Evolutionary conservation across 1,140 invertebrate species (phyloP), one percentile per base, ranked within the genome.

Genomic region (Drosophila ananassae): DNA sequence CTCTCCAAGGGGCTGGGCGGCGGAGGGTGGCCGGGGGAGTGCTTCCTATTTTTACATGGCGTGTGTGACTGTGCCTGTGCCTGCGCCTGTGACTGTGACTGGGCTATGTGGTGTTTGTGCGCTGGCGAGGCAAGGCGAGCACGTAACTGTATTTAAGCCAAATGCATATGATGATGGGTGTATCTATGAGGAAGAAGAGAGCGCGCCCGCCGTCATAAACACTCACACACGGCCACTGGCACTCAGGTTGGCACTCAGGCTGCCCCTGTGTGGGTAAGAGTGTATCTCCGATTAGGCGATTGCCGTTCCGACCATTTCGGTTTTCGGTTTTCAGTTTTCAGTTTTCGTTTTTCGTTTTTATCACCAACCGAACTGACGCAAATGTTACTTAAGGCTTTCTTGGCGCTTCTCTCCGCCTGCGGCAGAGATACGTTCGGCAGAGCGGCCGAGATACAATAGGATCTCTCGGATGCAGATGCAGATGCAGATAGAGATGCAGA

Each of bases 141-240:
- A 89, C 79, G 83, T 83, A 82, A 89, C 82, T 87, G 78, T 87
- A 82, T 85, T 78, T 89, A 59, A 64, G 60, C 34, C 63, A 85
- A 85, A 71, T 89, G 82, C 83, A 87, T 83, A 53, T 9, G 44
- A 22, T 8, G 34, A 37, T 37, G 34, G 71, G 71, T 62, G 71
- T 74, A 74, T 74, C 72, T 66, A 74, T 74, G 72, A 53, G 69
- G 77, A 77, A 53, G 77, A 77, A 53, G 44, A 58, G 60, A 58
- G 71, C 55, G 44, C 44, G 53, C 57, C 39, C 57, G 37, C 37
- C 58, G 57, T 55, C 71, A 55, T 73, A 73, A 73, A 56, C 59
- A 56, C 52, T 50, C 51, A 62, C 59, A 41, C 25, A 79, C 71
- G 46, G 32, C 7, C 32, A 32, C 59, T 37, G 47, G 50, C 46